Conservation (phyloP, 2,888 invertebrate genomes). For the Acanthosepion pharaonis region DNA sequence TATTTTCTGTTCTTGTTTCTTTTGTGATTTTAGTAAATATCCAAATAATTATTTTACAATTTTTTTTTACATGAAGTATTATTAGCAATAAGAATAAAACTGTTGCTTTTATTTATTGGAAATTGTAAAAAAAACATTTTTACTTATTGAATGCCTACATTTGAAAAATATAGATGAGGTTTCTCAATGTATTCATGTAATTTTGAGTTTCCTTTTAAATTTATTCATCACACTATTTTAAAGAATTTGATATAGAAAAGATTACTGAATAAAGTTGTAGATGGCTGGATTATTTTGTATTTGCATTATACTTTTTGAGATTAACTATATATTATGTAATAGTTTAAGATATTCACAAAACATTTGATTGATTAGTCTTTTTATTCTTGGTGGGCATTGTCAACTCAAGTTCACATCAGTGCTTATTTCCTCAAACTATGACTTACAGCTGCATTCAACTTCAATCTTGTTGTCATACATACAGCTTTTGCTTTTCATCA, state of each 20-base stretch:
- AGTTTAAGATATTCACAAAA: background rate
- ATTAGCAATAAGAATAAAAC: constrained; percentile 15
- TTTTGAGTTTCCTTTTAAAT: background rate
- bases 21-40: background rate
- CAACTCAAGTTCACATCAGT: background rate
- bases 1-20: background rate
- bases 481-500: no score
- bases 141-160: background rate
- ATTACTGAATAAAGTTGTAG: background rate
- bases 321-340: background rate
- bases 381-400: background rate
- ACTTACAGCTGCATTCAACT: background rate
- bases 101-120: background rate
- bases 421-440: background rate
- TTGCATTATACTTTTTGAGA: background rate
- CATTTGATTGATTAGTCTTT: background rate
- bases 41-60: background rate
- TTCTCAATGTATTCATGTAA: background rate
- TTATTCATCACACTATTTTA: no score
- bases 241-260: no score
- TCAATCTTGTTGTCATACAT: no score
- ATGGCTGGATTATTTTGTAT: background rate
- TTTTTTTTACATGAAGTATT: background rate
- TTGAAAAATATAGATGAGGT: background rate
- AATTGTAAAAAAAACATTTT: background rate